Percentiles rank a stretch among this genome's conserved stretches.
Evolutionary conservation across 2,797 vertebrate species (phyloP).

Genomic region (Helarctos malayanus): DNA sequence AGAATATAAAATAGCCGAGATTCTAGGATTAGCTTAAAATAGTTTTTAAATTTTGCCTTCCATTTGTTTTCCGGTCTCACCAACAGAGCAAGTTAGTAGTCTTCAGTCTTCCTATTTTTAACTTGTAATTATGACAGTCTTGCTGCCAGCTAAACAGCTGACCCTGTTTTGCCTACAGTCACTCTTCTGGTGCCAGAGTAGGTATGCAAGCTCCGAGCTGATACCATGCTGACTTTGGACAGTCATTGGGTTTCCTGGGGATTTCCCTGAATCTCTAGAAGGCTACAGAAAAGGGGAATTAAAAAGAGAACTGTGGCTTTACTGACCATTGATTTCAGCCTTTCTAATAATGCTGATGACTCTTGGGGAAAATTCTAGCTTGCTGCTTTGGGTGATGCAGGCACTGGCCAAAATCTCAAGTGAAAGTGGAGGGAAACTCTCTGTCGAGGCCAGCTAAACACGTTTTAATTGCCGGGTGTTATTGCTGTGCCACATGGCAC

Average conservation of each 20-base stretch:
- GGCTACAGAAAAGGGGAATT: background rate
- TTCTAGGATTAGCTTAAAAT: constrained; percentile 9
- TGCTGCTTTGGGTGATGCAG: background rate
- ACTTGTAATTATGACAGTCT: background rate
- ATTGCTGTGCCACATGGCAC: background rate
- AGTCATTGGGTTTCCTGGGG: background rate
- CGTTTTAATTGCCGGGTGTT: background rate
- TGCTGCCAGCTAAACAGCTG: constrained; percentile 63
- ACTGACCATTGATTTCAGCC: background rate
- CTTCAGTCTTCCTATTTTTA: constrained; percentile 73
- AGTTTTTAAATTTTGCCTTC: background rate
- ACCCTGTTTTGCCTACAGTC: background rate
- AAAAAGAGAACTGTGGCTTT: background rate
- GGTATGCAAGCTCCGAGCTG: background rate
- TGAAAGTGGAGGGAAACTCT: background rate
- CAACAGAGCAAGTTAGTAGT: background rate
- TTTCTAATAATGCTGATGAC: constrained; percentile 15
- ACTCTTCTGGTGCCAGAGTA: background rate
- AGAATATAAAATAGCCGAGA: background rate
- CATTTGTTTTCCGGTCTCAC: constrained; percentile 34
- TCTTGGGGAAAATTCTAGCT: background rate
- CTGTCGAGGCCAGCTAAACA: background rate
- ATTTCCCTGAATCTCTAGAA: background rate
- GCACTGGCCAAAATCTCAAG: background rate
- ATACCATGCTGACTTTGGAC: background rate